Evolutionary conservation across 2,888 invertebrate species (phyloP).

Genomic region (Ashinkailepas kermadecensis): DNA sequence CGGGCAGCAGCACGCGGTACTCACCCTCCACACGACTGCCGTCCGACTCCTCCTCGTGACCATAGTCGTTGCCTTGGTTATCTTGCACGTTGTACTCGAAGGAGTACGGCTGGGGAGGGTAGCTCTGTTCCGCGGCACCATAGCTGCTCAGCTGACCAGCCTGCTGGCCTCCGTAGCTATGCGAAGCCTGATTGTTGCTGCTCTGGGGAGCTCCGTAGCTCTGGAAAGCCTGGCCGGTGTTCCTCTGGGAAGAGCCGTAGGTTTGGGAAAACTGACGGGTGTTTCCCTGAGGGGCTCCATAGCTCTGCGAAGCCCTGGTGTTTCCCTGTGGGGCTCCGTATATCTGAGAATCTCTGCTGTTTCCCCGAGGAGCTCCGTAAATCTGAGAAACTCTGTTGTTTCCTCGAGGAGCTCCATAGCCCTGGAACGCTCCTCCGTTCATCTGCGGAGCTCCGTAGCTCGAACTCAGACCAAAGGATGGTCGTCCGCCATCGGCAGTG

Average conservation of each 20-base stretch:
- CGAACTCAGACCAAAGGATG: neutral
- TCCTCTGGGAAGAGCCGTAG: neutral
- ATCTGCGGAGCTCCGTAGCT: too few relatives aligned
- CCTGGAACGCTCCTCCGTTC: too few relatives aligned
- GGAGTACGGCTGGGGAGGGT: neutral
- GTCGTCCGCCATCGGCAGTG: too few relatives aligned
- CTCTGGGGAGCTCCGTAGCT: neutral
- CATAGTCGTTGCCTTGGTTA: neutral
- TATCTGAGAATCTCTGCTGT: neutral
- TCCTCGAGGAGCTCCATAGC: too few relatives aligned
- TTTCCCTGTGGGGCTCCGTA: neutral
- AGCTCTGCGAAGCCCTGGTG: neutral
- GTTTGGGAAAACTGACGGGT: neutral
- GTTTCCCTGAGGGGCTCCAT: neutral
- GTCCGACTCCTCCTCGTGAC: neutral
- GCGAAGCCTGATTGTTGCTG: neutral
- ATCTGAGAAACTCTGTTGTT: too few relatives aligned
- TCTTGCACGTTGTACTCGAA: neutral
- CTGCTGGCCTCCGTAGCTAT: neutral
- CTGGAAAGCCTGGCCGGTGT: neutral
- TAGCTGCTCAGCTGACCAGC: neutral
- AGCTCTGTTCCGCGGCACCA: neutral
- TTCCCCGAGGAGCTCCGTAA: neutral
- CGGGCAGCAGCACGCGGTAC: conserved; percentile 14
- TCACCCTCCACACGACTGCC: neutral